phyloP scores from a whole-genome alignment of 2,888 invertebrate genomes.

The Acanthosoma haemorrhoidale region DNA sequence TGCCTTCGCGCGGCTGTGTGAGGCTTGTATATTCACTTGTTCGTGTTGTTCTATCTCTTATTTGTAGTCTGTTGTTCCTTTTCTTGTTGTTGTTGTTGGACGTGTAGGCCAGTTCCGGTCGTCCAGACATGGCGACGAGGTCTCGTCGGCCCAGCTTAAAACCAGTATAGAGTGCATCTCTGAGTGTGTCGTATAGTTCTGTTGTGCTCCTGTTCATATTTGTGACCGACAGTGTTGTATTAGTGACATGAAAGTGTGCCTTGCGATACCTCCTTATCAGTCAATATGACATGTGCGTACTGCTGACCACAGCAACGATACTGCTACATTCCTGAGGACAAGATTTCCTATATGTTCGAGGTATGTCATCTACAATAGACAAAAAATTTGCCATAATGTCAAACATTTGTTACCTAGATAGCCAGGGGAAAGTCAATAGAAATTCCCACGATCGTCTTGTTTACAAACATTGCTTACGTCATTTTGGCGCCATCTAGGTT shows the following conservation, averaged over 20 bases:
- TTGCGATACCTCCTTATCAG: too few relatives aligned
- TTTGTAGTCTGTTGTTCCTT: too few relatives aligned
- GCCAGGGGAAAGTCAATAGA: neutral
- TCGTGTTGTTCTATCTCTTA: too few relatives aligned
- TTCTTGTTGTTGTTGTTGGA: neutral
- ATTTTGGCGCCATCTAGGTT: conserved; percentile 16
- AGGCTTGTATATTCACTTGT: neutral
- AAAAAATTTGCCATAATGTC: neutral
- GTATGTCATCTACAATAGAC: neutral
- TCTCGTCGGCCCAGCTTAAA: neutral
- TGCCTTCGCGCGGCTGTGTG: neutral
- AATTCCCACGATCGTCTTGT: neutral
- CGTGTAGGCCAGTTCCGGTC: too few relatives aligned
- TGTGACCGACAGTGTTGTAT: too few relatives aligned
- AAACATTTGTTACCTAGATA: neutral
- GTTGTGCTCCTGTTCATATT: neutral
- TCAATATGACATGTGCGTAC: neutral
- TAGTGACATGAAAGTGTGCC: neutral
- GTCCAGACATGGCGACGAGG: neutral
- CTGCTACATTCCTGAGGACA: neutral
- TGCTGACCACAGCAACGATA: neutral
- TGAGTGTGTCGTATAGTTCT: neutral
- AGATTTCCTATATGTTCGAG: neutral
- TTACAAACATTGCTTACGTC: conserved; percentile 19
- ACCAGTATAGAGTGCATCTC: neutral